These are phyloP conservation scores for Brachyhypopomus gauderio DNA, from an alignment of 2,113 vertebrate genomes.

Conservation along the genomic window DNA sequence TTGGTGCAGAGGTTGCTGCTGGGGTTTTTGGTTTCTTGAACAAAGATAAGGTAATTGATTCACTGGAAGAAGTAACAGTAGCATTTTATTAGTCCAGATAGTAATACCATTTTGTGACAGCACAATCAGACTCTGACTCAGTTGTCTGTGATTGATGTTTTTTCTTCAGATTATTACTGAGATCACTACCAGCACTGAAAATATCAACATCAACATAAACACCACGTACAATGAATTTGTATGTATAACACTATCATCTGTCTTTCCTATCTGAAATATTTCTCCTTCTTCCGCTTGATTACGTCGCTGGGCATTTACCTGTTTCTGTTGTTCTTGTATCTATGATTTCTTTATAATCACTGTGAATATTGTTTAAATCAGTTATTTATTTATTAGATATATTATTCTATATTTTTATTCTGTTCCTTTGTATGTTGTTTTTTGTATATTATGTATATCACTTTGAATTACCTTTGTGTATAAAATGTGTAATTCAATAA, in stretches of 20 bases:
- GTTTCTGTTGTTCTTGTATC: no score
- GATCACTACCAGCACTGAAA: conserved; percentile 70
- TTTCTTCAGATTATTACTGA: conserved; percentile 83
- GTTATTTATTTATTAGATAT: no score
- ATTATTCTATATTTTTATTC: no score
- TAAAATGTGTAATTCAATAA: no score
- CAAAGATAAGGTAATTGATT: conserved; percentile 79
- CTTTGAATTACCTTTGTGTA: no score
- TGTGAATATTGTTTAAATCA: no score
- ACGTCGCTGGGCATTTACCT: no score
- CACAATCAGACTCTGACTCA: not conserved
- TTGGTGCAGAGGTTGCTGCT: conserved; percentile 91
- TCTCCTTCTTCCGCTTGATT: no score
- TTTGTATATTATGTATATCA: no score
- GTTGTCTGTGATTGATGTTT: not conserved
- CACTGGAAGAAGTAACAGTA: not conserved
- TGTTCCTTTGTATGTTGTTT: not conserved
- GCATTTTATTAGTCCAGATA: not conserved
- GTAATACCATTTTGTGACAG: not conserved
- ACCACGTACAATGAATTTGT: conserved; percentile 67
- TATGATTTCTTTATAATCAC: no score
- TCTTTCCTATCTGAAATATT: no score
- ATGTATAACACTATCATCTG: conserved; percentile 46
- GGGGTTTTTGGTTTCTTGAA: conserved; percentile 95
- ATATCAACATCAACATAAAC: conserved; percentile 61